Base-by-base conservation (phyloP, 2,113 vertebrate species). In the Saccopteryx leptura region DNA sequence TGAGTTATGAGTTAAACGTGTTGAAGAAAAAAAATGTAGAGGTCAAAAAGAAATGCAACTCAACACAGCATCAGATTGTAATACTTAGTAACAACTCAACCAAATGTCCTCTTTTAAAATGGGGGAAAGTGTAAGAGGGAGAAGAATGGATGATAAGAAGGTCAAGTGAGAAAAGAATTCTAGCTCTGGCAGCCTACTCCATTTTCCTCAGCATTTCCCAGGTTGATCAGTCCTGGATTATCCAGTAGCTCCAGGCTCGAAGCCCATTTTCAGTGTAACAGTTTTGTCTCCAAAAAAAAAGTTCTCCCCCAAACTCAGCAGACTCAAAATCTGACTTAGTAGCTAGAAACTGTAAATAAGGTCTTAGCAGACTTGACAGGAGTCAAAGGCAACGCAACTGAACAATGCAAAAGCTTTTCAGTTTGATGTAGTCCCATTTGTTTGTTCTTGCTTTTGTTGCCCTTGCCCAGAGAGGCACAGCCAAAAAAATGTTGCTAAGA, bases 231-330 rank as follows among this genome's bases (percentile, higher is more conserved):
- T 14, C 12, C 12, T 33, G 31, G 39, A 15, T 94, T 54, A 9
- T 1, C 76, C 68, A 56, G 82, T 4, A 31, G 52, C 23, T 85
- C 69, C 21, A 88, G 56, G 65, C 33, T 52, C 12, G 21, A 80
- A 54, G 76, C n/a, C 23, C 65, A 54, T 23, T 82, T 68, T 75
- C 50, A 89, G 68, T 1, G 7, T 8, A 71, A 75, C 5, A 76
- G 75, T 83, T 90, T 63, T 54, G 13, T 86, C 66, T 69, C 68
- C 90, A 54, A 93, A 63, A 94, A 54, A 54, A 93, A 63, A 94
- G 48, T 13, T 9, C 23, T 33, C 33, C 31, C 48, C 63, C 17
- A 72, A 69, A 10, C 17, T 82, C 9, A 75, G 61, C 14, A 56
- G 31, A 69, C 65, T 83, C 23, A 28, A 31, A 61, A 74, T 61